Evolutionary conservation across 2,888 invertebrate species (phyloP).

Genomic region (Orchestes rusci): DNA sequence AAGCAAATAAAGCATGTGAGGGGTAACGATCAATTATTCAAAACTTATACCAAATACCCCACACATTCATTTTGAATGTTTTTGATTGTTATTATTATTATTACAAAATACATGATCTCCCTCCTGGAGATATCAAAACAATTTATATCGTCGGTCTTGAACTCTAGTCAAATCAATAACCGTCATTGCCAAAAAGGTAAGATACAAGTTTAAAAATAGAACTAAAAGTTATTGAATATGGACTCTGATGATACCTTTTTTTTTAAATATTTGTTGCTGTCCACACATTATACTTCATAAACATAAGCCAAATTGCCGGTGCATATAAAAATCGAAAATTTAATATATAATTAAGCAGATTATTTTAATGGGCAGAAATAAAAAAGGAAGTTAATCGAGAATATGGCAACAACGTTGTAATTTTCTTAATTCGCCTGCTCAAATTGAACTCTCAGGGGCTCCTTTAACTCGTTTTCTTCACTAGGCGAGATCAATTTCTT

Average conservation of each 20-base stretch:
- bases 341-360: conserved; percentile 31
- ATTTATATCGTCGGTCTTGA: too few relatives aligned
- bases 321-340: conserved; percentile 25
- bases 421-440: conserved; percentile 32
- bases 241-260: conserved; percentile 18
- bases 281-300: conserved; percentile 25
- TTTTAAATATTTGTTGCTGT: conserved; percentile 24
- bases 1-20: too few relatives aligned
- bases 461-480: conserved; percentile 7
- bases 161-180: too few relatives aligned
- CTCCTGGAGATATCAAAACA: too few relatives aligned
- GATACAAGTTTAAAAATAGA: too few relatives aligned
- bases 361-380: conserved; percentile 28
- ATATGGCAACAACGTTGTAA: conserved; percentile 30
- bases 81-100: too few relatives aligned
- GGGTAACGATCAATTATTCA: too few relatives aligned
- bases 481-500: conserved; percentile 14
- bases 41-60: too few relatives aligned
- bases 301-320: conserved; percentile 23
- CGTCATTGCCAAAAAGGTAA: too few relatives aligned
- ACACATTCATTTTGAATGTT: too few relatives aligned
- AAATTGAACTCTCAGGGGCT: conserved; percentile 26
- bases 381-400: conserved; percentile 30
- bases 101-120: too few relatives aligned
- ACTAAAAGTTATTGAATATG: too few relatives aligned